These are phyloP conservation scores for Oreochromis tanganicae DNA, from an alignment of 2,113 vertebrate genomes.

Conservation along the genomic window DNA sequence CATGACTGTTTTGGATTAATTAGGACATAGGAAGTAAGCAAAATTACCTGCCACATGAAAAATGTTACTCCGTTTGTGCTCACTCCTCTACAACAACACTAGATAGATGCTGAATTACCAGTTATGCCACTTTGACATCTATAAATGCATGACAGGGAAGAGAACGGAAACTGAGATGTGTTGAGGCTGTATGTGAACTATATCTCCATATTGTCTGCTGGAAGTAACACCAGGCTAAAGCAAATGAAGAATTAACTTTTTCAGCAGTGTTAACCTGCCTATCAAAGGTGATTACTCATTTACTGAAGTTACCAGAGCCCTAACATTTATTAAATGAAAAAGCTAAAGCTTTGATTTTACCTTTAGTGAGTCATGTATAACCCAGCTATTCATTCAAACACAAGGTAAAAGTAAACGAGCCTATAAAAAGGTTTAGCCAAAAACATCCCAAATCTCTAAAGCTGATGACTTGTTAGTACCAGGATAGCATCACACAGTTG, in stretches of 20 bases:
- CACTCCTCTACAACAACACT: background rate
- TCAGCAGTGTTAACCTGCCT: background rate
- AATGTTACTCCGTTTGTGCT: background rate
- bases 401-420: background rate
- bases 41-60: background rate
- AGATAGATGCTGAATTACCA: background rate
- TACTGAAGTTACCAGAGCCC: background rate
- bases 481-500: background rate
- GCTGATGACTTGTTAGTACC: background rate
- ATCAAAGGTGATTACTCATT: background rate
- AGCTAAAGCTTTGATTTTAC: background rate
- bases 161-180: background rate
- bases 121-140: background rate
- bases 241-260: background rate
- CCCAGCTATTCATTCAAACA: background rate
- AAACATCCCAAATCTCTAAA: background rate
- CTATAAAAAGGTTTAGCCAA: background rate
- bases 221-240: background rate
- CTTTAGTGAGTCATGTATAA: background rate
- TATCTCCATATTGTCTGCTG: background rate
- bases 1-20: background rate
- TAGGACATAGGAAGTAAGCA: background rate
- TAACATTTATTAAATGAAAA: background rate
- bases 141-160: background rate
- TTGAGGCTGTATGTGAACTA: background rate